Evolutionary conservation across 2,113 vertebrate species (phyloP).

Genomic region (Ursus arctos): DNA sequence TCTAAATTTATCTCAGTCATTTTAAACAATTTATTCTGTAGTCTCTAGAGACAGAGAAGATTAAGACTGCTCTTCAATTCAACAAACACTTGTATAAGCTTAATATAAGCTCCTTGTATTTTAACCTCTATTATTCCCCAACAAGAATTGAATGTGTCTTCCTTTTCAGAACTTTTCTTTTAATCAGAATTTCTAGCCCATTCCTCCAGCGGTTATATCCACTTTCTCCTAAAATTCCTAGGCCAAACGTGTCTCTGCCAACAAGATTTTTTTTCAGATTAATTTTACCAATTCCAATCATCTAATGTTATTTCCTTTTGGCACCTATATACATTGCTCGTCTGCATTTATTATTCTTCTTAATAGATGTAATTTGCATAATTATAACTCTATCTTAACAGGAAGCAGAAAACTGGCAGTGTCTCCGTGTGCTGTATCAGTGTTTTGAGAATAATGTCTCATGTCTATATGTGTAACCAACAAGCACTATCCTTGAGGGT

Average conservation of each 20-base stretch:
- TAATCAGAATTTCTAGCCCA: not conserved
- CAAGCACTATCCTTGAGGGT: not conserved
- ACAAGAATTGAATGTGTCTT: not conserved
- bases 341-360: not conserved
- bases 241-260: not conserved
- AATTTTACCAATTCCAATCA: not conserved
- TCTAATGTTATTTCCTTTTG: slow-evolving; percentile 37
- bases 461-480: not conserved
- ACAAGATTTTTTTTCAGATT: not conserved
- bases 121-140: slow-evolving; percentile 45
- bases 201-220: not conserved
- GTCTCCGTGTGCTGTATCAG: not conserved
- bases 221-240: not conserved
- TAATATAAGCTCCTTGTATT: slow-evolving; percentile 62
- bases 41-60: slow-evolving; percentile 51
- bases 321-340: not conserved
- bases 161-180: slow-evolving; percentile 29
- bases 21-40: slow-evolving; percentile 36
- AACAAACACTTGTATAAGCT: slow-evolving; percentile 56
- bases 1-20: slow-evolving; percentile 39
- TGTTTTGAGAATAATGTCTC: not conserved
- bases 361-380: not conserved
- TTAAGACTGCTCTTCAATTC: slow-evolving; percentile 60
- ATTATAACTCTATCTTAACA: not conserved
- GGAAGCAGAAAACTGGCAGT: not conserved